A percentile compares a stretch with the other conserved stretches of the same genome.
phyloP scores from a whole-genome alignment of 2,113 vertebrate genomes.

The Epinephelus moara region DNA sequence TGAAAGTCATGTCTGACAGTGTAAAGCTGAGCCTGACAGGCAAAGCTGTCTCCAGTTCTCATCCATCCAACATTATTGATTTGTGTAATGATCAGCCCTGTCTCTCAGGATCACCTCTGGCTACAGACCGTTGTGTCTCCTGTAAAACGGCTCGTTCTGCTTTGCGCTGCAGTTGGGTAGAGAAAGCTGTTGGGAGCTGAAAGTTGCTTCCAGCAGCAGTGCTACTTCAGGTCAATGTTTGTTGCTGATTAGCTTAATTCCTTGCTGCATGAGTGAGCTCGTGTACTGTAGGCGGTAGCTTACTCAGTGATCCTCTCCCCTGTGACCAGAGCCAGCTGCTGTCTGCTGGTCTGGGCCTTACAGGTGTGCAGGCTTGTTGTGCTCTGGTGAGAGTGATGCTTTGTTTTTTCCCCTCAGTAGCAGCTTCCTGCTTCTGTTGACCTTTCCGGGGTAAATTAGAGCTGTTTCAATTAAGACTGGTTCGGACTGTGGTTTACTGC shows the following conservation, averaged over 20 bases:
- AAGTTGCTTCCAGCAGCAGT: neutral
- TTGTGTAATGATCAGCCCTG: neutral
- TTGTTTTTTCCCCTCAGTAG: neutral
- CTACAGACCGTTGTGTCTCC: neutral
- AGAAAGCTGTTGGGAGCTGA: neutral
- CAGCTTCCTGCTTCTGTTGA: neutral
- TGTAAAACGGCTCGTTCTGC: neutral
- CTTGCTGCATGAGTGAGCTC: slow-evolving; percentile 1
- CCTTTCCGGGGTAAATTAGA: neutral
- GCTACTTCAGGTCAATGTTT: slow-evolving; percentile 30
- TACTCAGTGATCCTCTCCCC: slow-evolving; percentile 18
- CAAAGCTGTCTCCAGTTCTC: neutral
- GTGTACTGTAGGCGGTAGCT: neutral
- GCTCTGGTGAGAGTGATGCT: neutral
- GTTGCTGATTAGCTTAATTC: slow-evolving; percentile 39
- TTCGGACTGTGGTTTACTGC: neutral
- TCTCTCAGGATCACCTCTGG: neutral
- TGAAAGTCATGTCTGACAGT: neutral
- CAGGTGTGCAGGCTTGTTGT: neutral
- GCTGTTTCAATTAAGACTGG: neutral
- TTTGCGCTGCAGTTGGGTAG: neutral
- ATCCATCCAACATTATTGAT: neutral
- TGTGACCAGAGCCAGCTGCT: slow-evolving; percentile 22
- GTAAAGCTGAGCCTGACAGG: neutral
- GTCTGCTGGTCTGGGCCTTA: slow-evolving; percentile 15